Base-by-base conservation (phyloP, 1,140 invertebrate species). In the Penaeus chinensis region DNA sequence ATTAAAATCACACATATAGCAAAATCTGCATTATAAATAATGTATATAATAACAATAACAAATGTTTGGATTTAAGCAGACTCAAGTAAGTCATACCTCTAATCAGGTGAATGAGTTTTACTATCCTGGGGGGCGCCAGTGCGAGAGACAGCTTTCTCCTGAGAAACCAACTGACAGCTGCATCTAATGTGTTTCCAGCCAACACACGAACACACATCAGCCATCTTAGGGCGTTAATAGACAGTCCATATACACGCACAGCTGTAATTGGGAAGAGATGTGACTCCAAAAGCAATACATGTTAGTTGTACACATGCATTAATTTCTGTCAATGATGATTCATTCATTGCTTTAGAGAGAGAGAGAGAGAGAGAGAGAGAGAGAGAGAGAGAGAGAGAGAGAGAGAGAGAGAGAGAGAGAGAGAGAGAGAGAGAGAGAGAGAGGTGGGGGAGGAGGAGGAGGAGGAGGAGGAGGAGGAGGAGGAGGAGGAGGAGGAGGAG, bases 221-320 rank as follows among this genome's bases (percentile, higher is more conserved):
- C 85, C 87, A 89, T 7, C 85, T 80, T 47, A 90, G 62, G 13
- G 74, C 87, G 11, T 62, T 84, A 22, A 89, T 80, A 18, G 87
- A 89, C n/a, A 90, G 24, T 42, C 89, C 89, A 66, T 90, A 90
- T 71, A 90, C 87, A 19, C 87, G 87, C 69, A 90, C 87, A n/a
- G 80, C 87, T 89, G 54, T 47, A 8, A 60, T 66, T 71, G 22
- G 37, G 32, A 61, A 83, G 19, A 47, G 42, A 24, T 32, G 20
- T 82, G 47, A 22, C 22, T 71, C n/a, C 32, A 71, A 71, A 71
- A 32, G 32, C n/a, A 32, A n/a, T n/a, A 11, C 10, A 71, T 16
- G 32, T 16, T 8, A 22, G n/a, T 22, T 66, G 11, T 24, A 66
- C 65, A 66, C 65, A 66, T 24, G 2, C 66, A 71, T 2, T 13